Evolutionary conservation across 2,113 vertebrate species (phyloP).

Genomic region (Regulus satrapa): DNA sequence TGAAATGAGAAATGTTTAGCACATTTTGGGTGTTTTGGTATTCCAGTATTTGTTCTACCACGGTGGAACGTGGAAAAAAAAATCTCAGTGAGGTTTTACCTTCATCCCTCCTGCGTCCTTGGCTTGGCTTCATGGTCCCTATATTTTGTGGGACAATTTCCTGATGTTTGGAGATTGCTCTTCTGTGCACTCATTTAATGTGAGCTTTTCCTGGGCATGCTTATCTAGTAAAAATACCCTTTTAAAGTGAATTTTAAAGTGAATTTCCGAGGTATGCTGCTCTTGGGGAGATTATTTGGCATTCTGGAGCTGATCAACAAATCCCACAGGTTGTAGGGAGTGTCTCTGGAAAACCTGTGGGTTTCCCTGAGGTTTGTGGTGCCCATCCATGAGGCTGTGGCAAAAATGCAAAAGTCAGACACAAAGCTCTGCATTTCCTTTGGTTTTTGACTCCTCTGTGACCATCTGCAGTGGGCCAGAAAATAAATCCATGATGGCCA

Average conservation of each 20-base stretch:
- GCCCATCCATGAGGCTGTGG: background rate
- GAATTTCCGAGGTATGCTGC: background rate
- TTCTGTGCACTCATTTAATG: accelerated
- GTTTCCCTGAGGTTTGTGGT: background rate
- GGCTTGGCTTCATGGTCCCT: background rate
- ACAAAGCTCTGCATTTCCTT: background rate
- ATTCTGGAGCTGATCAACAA: background rate
- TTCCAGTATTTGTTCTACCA: background rate
- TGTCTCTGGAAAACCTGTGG: background rate
- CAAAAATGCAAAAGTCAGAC: background rate
- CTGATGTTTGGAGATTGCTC: accelerated
- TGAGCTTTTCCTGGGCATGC: background rate
- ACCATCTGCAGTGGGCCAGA: background rate
- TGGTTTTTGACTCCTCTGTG: background rate
- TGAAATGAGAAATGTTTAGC: background rate
- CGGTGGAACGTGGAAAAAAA: background rate
- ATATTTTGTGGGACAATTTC: background rate
- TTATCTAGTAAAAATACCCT: background rate
- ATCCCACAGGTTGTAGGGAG: accelerated
- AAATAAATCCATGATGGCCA: background rate
- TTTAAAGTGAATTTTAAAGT: background rate
- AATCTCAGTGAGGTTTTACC: background rate
- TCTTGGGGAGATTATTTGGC: background rate
- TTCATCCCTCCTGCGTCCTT: background rate
- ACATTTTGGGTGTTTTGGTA: background rate